Conservation (phyloP, 2,797 vertebrate species). For the Danio kyathit region DNA sequence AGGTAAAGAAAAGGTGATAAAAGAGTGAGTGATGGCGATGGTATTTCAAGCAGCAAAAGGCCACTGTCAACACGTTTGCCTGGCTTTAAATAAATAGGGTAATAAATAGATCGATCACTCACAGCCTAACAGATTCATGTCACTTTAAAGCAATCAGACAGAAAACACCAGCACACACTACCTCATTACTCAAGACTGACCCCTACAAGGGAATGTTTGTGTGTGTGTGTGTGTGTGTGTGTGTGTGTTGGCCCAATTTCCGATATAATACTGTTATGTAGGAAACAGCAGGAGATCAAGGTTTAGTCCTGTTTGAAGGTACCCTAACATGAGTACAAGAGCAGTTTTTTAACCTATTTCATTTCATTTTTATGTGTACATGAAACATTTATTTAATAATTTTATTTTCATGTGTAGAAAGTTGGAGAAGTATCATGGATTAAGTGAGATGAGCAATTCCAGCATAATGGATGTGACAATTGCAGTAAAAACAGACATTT, state of each 20-base stretch:
- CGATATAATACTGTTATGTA: constrained; percentile 57
- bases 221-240: constrained; percentile 6
- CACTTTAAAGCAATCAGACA: constrained; percentile 72
- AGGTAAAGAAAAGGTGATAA: constrained; percentile 68
- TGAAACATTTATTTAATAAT: too few relatives aligned
- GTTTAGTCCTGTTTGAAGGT: too few relatives aligned
- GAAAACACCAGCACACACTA: constrained; percentile 62
- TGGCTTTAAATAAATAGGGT: constrained; percentile 80
- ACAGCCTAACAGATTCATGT: constrained; percentile 71
- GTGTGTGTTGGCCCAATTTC: constrained; percentile 49
- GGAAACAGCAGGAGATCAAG: neutral
- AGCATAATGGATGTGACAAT: too few relatives aligned
- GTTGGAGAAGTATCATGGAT: too few relatives aligned
- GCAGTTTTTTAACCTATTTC: too few relatives aligned
- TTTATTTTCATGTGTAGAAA: too few relatives aligned
- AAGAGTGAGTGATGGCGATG: constrained; percentile 76
- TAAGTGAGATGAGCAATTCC: too few relatives aligned
- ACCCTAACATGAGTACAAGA: neutral
- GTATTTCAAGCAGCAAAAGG: constrained; percentile 73
- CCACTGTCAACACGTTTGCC: constrained; percentile 67
- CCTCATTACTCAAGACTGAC: constrained; percentile 72
- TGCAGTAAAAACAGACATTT: too few relatives aligned
- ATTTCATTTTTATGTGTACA: too few relatives aligned
- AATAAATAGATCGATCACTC: constrained; percentile 82
- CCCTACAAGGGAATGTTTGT: constrained; percentile 40